Conservation (phyloP, 2,113 vertebrate genomes). For the Nibea coibor region DNA sequence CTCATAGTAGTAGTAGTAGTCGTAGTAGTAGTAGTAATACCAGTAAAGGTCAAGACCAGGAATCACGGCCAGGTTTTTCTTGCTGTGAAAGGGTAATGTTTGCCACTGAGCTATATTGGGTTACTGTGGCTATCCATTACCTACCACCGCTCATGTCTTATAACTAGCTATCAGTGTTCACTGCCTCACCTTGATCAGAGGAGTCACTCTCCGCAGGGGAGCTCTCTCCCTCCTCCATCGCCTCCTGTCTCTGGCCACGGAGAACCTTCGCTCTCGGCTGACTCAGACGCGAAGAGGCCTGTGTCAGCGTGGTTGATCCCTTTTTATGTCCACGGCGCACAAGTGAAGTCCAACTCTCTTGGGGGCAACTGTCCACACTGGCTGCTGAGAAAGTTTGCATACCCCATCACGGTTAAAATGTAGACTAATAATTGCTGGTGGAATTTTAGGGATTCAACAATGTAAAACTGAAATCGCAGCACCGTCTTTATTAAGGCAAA, state of each 20-base stretch:
- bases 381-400: conserved; percentile 70
- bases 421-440: neutral
- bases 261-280: conserved; percentile 60
- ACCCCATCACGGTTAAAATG: conserved; percentile 25
- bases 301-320: conserved; percentile 35
- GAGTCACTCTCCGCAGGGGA: conserved; percentile 79
- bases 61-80: neutral
- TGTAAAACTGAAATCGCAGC: neutral
- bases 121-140: neutral
- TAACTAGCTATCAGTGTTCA: neutral
- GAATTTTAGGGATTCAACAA: neutral
- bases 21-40: no score
- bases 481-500: conserved; percentile 6
- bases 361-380: conserved; percentile 81
- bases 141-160: neutral
- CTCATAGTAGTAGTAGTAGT: no score
- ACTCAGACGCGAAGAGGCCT: conserved; percentile 58
- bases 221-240: conserved; percentile 76
- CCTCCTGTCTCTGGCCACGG: conserved; percentile 60
- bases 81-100: neutral
- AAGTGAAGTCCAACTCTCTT: conserved; percentile 75
- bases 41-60: neutral
- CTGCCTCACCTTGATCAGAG: conserved; percentile 78
- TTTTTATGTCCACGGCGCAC: conserved; percentile 69
- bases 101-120: neutral